Conservation (phyloP, 2,888 invertebrate genomes). For the Tinea trinotella region DNA sequence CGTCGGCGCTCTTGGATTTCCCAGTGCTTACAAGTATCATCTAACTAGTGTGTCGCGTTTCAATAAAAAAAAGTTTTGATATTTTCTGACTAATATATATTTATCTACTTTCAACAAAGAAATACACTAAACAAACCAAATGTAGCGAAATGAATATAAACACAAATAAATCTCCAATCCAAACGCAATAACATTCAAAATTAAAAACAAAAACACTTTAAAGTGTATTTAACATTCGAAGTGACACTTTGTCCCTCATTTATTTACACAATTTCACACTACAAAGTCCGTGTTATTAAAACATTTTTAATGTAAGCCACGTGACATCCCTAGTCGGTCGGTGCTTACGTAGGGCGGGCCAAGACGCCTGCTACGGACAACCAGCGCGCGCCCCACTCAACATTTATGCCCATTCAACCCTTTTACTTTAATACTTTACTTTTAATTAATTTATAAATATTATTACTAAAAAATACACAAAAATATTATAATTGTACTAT, state of each 20-base stretch:
- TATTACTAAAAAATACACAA: too few species aligned
- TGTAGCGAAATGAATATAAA: background rate
- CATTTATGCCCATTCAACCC: background rate
- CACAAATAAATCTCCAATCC: background rate
- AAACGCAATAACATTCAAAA: conserved; percentile 11
- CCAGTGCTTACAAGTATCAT: too few species aligned
- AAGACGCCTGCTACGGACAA: conserved; percentile 19
- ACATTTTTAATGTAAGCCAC: conserved; percentile 19
- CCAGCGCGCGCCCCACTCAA: background rate
- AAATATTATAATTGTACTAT: too few species aligned
- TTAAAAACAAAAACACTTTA: conserved; percentile 8
- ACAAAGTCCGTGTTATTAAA: conserved; percentile 13
- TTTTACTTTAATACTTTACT: too few species aligned
- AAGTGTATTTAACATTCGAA: background rate
- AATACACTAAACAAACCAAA: too few species aligned
- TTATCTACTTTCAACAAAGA: too few species aligned
- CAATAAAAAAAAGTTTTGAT: too few species aligned
- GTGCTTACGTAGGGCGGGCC: conserved; percentile 9
- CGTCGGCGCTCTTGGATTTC: too few species aligned
- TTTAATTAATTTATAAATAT: too few species aligned
- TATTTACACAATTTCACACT: conserved; percentile 14
- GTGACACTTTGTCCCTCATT: conserved; percentile 12
- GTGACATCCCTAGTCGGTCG: conserved; percentile 7
- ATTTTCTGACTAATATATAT: too few species aligned
- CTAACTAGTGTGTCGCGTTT: too few species aligned